Evolutionary conservation across 2,113 vertebrate species (phyloP), one percentile per base, ranked within the genome.

Genomic region (Maccullochella peelii): DNA sequence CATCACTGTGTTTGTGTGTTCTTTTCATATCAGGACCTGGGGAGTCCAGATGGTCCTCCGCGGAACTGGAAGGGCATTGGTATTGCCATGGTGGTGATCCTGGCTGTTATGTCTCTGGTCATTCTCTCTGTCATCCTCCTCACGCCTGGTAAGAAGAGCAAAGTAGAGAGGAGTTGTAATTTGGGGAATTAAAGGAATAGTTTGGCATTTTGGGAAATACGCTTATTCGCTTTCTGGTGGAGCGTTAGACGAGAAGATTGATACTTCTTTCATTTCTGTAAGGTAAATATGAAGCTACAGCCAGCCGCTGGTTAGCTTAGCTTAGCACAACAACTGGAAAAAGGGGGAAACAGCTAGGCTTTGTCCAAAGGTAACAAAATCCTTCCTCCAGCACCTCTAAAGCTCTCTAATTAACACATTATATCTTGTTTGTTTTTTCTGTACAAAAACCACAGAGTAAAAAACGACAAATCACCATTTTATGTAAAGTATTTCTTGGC

Each of bases 61-160:
- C 91, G 95, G 68, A 96, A 96, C 87, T 96, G 96, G 96, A 96
- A 95, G 82, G 96, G 96, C 78, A 96, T 96, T n/a, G 95, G 95
- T 16, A 96, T 96, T 1, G 95, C 96, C 44, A 83, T 96, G 94
- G 91, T 96, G 89, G 96, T 96, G 79, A 96, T 96, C 70, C 55
- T 95, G 84, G 93, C 90, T 3, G 96, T 96, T 11, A 94, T 96
- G 95, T 96, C 96, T 4, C 85, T 96, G 85, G 96, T 96, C 82
- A 93, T 94, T 18, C 93, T 96, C 47, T 95, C 96, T 0, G 94
- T 96, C 87, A 79, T 96, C 86, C 57, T 96, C 14, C 95, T 96
- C 68, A 95, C 95, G 1, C 96, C 96, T 23, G 96, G 96, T 96
- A 92, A 94, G 94, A 50, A 49, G 52, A n/a, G 44, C 50, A 67